Conservation (phyloP, 2,888 invertebrate genomes). For the Drosophila pegasa region DNA sequence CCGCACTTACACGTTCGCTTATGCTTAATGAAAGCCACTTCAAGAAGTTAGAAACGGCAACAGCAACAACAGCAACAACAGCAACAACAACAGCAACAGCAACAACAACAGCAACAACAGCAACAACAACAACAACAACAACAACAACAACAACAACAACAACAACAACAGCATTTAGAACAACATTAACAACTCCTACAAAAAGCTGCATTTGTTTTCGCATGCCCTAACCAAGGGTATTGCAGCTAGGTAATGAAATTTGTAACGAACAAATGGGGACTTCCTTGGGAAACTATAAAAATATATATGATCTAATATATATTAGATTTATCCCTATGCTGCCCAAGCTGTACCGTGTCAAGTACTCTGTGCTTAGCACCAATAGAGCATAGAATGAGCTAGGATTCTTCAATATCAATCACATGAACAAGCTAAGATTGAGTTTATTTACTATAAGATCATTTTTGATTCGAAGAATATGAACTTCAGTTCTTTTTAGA, state of each 20-base stretch:
- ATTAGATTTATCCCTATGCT: neutral
- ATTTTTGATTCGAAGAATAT: neutral
- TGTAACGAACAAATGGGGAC: neutral
- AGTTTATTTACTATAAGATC: no score
- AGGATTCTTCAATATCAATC: neutral
- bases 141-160: slow-evolving; percentile 14
- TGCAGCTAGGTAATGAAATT: neutral
- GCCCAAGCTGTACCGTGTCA: neutral
- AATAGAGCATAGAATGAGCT: neutral
- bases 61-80: slow-evolving; percentile 10
- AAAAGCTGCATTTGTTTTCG: slow-evolving; percentile 35
- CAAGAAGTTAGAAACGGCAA: slow-evolving; percentile 26
- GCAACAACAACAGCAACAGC: slow-evolving; percentile 9
- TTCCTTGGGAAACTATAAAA: neutral
- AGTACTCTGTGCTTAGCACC: neutral
- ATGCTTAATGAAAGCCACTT: slow-evolving; percentile 39
- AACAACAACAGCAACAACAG: no score
- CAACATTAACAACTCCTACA: slow-evolving; percentile 30
- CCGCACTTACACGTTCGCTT: slow-evolving; percentile 19
- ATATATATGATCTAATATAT: neutral
- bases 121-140: slow-evolving; percentile 1
- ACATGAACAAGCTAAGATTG: neutral
- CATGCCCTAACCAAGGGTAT: neutral
- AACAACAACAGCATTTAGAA: slow-evolving; percentile 12
- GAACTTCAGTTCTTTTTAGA: no score